Percentiles rank a stretch among this genome's conserved stretches.
Evolutionary conservation across 2,888 invertebrate genomes (phyloP).

Genomic region (Ryuthela nishihirai): DNA sequence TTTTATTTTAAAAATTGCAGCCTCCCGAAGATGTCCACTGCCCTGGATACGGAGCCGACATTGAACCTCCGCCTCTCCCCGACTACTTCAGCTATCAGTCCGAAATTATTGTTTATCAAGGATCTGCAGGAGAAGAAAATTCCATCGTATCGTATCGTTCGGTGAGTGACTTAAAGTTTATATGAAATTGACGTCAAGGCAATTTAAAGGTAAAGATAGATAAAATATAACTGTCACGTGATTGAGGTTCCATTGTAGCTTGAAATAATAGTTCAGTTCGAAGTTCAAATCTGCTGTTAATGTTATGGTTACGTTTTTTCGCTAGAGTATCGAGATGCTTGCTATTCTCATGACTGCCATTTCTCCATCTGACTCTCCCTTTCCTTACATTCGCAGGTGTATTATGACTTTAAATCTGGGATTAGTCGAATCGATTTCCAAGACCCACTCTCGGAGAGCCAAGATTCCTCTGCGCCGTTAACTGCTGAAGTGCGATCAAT

Average conservation of each 20-base stretch:
- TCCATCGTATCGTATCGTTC: constrained; percentile 10
- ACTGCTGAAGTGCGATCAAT: constrained; percentile 8
- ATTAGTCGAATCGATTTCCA: constrained; percentile 15
- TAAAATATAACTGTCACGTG: too few relatives aligned
- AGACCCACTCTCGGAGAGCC: constrained; percentile 5
- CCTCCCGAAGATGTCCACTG: constrained; percentile 22
- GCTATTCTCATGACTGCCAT: too few relatives aligned
- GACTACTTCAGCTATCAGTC: constrained; percentile 20
- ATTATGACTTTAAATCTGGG: constrained; percentile 13
- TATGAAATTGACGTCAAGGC: too few relatives aligned
- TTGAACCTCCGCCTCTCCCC: background rate
- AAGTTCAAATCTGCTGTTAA: too few relatives aligned
- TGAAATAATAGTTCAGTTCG: too few relatives aligned
- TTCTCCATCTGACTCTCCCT: too few relatives aligned
- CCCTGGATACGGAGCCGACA: constrained; percentile 4
- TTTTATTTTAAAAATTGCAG: too few relatives aligned
- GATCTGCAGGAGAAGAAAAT: background rate
- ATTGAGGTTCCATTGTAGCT: too few relatives aligned
- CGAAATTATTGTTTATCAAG: constrained; percentile 12
- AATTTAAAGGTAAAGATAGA: too few relatives aligned
- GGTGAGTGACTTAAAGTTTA: constrained; percentile 20
- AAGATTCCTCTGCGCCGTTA: constrained; percentile 4
- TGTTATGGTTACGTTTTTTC: too few relatives aligned
- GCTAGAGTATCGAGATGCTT: too few relatives aligned
- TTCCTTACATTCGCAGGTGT: constrained; percentile 19